Evolutionary conservation across 2,888 invertebrate genomes (phyloP), one percentile per base, ranked within the genome.

Genomic region (Thyatira batis): DNA sequence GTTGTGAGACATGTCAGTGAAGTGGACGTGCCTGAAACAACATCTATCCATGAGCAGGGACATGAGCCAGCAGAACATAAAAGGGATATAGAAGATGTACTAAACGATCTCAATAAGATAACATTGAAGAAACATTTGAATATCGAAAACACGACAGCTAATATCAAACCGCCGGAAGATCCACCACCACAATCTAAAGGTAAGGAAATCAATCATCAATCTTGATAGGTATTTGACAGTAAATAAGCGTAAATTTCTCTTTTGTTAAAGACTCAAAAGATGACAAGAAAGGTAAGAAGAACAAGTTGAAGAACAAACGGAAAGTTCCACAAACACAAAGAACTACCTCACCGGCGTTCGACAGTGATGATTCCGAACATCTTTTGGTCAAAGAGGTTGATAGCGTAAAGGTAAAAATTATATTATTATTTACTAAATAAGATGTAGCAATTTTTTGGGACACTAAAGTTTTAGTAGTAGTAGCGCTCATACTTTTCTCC

Each of bases 101-200:
- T 92, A 4, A 85, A 89, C 27, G 92, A 92, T 60, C 74, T 92
- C 11, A 88, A 78, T 59, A 92, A 92, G 76, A 90, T 92, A 13
- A 90, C 92, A 1, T 69, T 92, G 17, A 92, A 92, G 76, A 90
- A 86, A 58, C 85, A 89, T 59, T 68, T 90, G 43, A 89, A 87
- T 58, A 84, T 91, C 21, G 91, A 90, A 61, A 92, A 92, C 48
- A 90, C 92, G 3, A 92, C 92, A 0, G 91, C 92, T 20, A 88
- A 89, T 61, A 91, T 92, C 54, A 89, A 89, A 60, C 83, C 85
- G 1, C 78, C 83, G 0, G 88, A 86, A 45, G 89, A 88, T 10
- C 80, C 84, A 0, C 81, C 84, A 21, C 82, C 87, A n/a, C 52
- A 56, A 28, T 49, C 49, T 8, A 84, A 83, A 82, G 83, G 84